These are phyloP conservation scores for Pungitius pungitius DNA, from an alignment of 2,113 vertebrate genomes.

Conservation along the genomic window DNA sequence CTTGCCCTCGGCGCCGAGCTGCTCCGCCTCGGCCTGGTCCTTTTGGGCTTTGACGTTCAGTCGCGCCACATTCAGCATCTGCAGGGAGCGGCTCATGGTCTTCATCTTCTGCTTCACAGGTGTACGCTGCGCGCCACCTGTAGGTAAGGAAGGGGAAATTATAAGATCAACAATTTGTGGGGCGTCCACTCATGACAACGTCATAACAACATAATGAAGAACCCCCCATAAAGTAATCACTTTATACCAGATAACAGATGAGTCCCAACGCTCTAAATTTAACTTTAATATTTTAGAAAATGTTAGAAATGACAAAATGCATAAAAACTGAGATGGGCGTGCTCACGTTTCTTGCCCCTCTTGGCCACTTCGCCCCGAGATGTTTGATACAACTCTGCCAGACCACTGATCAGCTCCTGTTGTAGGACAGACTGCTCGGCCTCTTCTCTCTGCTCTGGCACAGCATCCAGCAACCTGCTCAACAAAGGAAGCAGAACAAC, in stretches of 20 bases:
- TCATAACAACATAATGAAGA: not conserved
- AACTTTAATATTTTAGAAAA: not conserved
- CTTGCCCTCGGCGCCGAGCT: constrained; percentile 66
- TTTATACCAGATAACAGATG: not conserved
- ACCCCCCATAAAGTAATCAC: not conserved
- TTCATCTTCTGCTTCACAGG: constrained; percentile 98
- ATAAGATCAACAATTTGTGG: not conserved
- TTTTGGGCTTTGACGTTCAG: constrained; percentile 95
- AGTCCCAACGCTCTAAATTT: not conserved
- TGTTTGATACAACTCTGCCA: constrained; percentile 88
- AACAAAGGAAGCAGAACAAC: not conserved
- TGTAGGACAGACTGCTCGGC: constrained; percentile 69
- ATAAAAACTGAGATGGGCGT: not conserved
- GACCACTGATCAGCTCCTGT: constrained; percentile 80
- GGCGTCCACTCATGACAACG: not conserved
- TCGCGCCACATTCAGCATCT: constrained; percentile 95
- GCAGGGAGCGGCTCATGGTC: constrained; percentile 93
- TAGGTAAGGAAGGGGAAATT: constrained; percentile 4
- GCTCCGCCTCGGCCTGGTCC: constrained; percentile 78
- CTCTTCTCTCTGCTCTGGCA: constrained; percentile 48
- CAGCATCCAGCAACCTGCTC: constrained; percentile 85
- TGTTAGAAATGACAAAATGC: not conserved
- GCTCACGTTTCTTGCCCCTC: constrained; percentile 85
- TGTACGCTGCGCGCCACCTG: constrained; percentile 89
- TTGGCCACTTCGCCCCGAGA: constrained; percentile 71